Base-by-base conservation (phyloP, 2,113 vertebrate genomes). In the Pedetes capensis region DNA sequence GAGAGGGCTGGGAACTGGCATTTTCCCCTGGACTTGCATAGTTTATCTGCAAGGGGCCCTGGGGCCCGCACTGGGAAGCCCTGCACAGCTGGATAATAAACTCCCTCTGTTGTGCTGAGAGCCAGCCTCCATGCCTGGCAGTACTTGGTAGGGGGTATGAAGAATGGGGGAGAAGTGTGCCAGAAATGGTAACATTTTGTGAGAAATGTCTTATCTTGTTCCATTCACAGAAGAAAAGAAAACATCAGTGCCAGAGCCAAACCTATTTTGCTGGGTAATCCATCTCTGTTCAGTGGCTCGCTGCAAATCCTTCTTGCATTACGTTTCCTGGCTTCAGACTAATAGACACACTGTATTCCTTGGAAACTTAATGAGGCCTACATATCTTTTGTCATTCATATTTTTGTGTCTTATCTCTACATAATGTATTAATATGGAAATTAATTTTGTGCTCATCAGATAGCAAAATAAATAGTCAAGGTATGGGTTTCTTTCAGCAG, bases 361-460 rank as follows among this genome's bases (percentile, higher is more conserved):
- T 4, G 8, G 90, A 95, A 95, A 93, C 87, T 90, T 78, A 96
- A 88, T 93, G 61, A 87, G 76, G 78, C 55, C 37, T 29, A 51
- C 1, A 0, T 85, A 44, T 51, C 91, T 89, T 96, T 89, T 90
- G 27, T 87, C 51, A 90, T 94, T 93, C 1, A 3, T 95, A 71
- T 95, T 95, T 91, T 87, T 53, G 64, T 53, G 71, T 61, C 95
- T 96, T 97, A 97, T 97, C 96, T 93, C 85, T 64, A 90, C 68
- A 55, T 89, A 93, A 92, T 86, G 76, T 2, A 3, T 93, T 96
- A 94, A 95, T 93, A 82, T 80, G 87, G 93, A 97, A 97, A 96
- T 96, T 97, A 97, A 96, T 97, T 97, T 96, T 75, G 63, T 86
- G 68, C 72, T 95, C 85, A 93, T 97, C 96, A 95, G 95, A 97